A percentile compares a stretch with the other conserved stretches of the same genome.
phyloP scores from a whole-genome alignment of 2,888 invertebrate genomes.

The Habrosyne pyritoides region DNA sequence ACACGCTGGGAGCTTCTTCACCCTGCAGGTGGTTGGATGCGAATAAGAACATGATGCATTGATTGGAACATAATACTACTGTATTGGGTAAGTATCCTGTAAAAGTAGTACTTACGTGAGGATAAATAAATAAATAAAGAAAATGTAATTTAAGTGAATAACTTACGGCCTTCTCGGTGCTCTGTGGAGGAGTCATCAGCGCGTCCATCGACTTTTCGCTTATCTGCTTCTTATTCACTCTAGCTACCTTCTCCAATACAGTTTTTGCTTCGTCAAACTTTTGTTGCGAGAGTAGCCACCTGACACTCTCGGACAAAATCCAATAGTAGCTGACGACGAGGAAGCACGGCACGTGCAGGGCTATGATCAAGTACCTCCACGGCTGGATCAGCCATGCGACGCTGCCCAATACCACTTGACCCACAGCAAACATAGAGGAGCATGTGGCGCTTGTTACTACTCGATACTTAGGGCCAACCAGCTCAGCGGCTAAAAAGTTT shows the following conservation, averaged over 20 bases:
- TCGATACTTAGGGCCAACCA: slow-evolving; percentile 89
- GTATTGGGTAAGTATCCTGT: too few species aligned
- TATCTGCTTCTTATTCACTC: slow-evolving; percentile 82
- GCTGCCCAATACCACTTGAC: slow-evolving; percentile 86
- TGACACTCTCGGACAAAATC: slow-evolving; percentile 86
- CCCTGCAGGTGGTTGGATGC: slow-evolving; percentile 14
- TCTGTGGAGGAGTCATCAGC: slow-evolving; percentile 65
- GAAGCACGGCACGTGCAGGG: slow-evolving; percentile 87
- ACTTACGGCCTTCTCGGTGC: slow-evolving; percentile 18
- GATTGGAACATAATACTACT: not conserved
- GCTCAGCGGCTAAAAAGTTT: slow-evolving; percentile 85
- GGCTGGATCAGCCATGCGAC: slow-evolving; percentile 86
- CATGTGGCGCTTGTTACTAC: slow-evolving; percentile 87
- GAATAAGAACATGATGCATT: not conserved
- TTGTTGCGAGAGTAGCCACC: slow-evolving; percentile 89
- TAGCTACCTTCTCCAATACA: slow-evolving; percentile 85
- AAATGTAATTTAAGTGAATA: too few species aligned
- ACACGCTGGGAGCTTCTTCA: slow-evolving; percentile 31
- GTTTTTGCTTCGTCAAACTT: slow-evolving; percentile 84
- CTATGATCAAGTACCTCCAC: slow-evolving; percentile 87
- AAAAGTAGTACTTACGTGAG: too few species aligned
- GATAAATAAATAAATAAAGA: too few species aligned
- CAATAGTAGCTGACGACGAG: slow-evolving; percentile 87
- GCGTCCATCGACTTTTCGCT: slow-evolving; percentile 78
- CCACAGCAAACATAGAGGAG: slow-evolving; percentile 88